These are phyloP conservation scores for Zaprionus lachaisei DNA, from an alignment of 1,140 invertebrate genomes.

Conservation along the genomic window DNA sequence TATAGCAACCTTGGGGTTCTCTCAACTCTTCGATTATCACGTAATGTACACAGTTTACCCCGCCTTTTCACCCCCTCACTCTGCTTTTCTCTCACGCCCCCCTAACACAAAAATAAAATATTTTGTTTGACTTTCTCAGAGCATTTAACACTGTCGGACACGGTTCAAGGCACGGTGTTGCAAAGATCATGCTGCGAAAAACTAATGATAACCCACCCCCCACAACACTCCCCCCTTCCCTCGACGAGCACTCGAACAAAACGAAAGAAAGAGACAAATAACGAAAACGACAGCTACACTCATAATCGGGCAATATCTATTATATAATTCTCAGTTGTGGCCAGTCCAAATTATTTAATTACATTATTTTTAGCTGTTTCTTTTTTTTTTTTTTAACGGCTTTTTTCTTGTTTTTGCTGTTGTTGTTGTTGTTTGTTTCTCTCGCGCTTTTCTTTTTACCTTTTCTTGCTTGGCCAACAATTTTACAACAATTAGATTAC, in stretches of 20 bases:
- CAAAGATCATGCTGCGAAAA: constrained; percentile 34
- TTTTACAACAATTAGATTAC: constrained; percentile 49
- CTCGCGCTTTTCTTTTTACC: constrained; percentile 1
- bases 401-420: too few relatives aligned
- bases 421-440: not conserved
- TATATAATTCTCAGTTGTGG: constrained; percentile 34
- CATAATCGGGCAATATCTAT: constrained; percentile 45
- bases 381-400: not conserved
- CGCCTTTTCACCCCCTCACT: not conserved
- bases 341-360: constrained; percentile 46
- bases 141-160: constrained; percentile 31
- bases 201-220: constrained; percentile 17
- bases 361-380: constrained; percentile 33
- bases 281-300: constrained; percentile 23
- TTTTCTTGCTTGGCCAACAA: constrained; percentile 3
- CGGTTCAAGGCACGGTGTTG: constrained; percentile 1
- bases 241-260: not conserved
- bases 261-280: constrained; percentile 11
- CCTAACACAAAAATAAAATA: not conserved
- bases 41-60: not conserved
- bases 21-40: constrained; percentile 5
- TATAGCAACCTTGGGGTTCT: not conserved
- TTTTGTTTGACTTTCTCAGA: constrained; percentile 27
- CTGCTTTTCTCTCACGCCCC: constrained; percentile 21
- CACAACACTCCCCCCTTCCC: too few relatives aligned